These are phyloP conservation scores for Metopia argyrocephala DNA, from an alignment of 2,888 invertebrate genomes.

Conservation along the genomic window DNA sequence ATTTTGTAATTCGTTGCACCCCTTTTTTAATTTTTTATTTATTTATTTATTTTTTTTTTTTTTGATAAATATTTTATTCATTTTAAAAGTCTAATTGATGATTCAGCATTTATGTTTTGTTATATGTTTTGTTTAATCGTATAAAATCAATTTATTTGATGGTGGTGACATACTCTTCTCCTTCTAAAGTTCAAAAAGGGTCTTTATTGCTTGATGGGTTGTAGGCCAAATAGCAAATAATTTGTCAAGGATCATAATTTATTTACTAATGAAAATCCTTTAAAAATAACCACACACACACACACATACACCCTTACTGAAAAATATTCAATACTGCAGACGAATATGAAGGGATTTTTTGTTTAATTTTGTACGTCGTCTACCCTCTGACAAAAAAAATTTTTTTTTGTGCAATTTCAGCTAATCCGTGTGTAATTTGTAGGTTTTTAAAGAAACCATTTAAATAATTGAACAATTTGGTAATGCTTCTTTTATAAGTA, in stretches of 20 bases:
- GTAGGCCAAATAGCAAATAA: not conserved
- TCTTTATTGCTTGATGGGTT: not conserved
- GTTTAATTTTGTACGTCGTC: constrained; percentile 27
- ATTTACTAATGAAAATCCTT: constrained; percentile 37
- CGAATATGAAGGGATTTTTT: not conserved
- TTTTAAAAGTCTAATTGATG: too few species aligned
- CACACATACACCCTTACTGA: too few species aligned
- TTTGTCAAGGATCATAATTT: constrained; percentile 58
- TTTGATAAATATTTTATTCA: too few species aligned
- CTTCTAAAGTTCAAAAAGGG: not conserved
- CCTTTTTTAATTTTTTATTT: too few species aligned
- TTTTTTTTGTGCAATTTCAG: constrained; percentile 1
- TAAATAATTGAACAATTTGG: constrained; percentile 55
- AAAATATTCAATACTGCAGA: too few species aligned
- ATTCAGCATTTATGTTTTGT: not conserved
- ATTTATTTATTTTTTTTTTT: too few species aligned
- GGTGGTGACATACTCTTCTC: not conserved
- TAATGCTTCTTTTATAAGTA: constrained; percentile 2
- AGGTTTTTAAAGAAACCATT: constrained; percentile 57
- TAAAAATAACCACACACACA: constrained; percentile 15
- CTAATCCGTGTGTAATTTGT: constrained; percentile 55
- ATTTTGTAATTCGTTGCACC: too few species aligned
- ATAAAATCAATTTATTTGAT: constrained; percentile 31
- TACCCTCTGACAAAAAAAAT: not conserved
- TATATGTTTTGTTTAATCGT: not conserved